Percentiles rank a stretch among this genome's conserved stretches.
phyloP scores from a whole-genome alignment of 2,113 vertebrate species.

The Lutjanus erythropterus region DNA sequence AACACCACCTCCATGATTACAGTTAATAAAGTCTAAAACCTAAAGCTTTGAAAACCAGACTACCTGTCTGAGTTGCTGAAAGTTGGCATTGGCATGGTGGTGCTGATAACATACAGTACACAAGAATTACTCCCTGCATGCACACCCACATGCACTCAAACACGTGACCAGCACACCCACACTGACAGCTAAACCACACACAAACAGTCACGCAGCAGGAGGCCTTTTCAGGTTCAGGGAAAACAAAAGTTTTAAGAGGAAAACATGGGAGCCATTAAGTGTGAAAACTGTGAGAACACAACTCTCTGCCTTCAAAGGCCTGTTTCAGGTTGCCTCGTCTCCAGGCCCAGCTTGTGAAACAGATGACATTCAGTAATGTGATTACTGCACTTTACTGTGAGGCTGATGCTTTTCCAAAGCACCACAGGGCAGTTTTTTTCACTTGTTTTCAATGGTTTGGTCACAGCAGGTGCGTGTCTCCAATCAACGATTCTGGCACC shows the following conservation, averaged over 20 bases:
- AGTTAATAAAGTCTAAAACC: background rate
- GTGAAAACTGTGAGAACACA: constrained; percentile 40
- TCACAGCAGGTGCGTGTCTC: constrained; percentile 9
- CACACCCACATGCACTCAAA: constrained; percentile 5
- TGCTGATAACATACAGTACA: background rate
- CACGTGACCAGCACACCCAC: constrained; percentile 23
- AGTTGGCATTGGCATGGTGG: background rate
- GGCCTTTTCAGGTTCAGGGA: constrained; percentile 36
- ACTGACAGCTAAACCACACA: background rate
- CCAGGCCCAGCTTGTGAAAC: background rate
- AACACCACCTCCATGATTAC: background rate
- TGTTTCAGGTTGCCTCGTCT: constrained; percentile 11
- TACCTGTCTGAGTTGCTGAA: background rate
- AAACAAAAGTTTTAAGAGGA: constrained; percentile 52
- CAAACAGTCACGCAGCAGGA: constrained; percentile 39
- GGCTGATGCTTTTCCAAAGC: constrained; percentile 1
- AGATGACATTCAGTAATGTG: constrained; percentile 4
- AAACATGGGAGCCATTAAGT: constrained; percentile 66
- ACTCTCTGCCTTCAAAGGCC: constrained; percentile 30
- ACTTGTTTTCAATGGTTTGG: background rate
- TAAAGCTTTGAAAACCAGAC: background rate
- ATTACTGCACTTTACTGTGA: constrained; percentile 4
- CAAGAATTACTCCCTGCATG: background rate
- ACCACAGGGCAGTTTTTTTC: background rate
- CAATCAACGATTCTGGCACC: constrained; percentile 1